Evolutionary conservation across 2,113 vertebrate species (phyloP), one percentile per base, ranked within the genome.

Genomic region (Apodemus sylvaticus): DNA sequence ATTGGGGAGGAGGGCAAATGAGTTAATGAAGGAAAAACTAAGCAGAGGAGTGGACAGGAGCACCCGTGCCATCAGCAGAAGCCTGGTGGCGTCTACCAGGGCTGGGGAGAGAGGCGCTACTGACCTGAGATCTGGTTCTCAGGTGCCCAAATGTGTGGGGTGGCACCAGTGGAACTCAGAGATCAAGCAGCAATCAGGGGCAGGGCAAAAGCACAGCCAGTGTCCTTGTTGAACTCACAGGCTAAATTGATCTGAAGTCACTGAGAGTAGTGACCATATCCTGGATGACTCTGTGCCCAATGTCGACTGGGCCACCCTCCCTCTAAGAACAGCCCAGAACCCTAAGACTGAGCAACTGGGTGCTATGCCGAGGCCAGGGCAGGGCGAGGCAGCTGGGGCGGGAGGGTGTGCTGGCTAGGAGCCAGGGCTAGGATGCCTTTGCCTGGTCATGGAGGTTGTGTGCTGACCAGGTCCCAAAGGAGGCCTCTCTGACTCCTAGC

Each of bases 1-100:
- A 48, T 34, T 2, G 7, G 11, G 26, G 48, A 55, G 6, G 7
- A 12, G 1, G 10, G 11, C 8, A 6, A 29, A 1, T 12, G 68
- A n/a, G 14, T 12, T 7, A 29, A 48, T 0, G 19, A 34, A 12
- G 55, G 24, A n/a, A 29, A n/a, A 20, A 55, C 36, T 26, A 48
- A 26, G 48, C 48, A 26, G 48, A 55, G 24, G 48, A 7, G 7
- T 5, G 7, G 26, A 29, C 17, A 76, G 42, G 34, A 87, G 29
- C 20, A 11, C 7, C 71, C 39, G 16, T 34, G 26, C 17, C 53
- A 16, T 10, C 62, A 17, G 29, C 73, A 26, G 20, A 8, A 90
- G 48, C 89, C 66, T 68, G 36, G 60, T 8, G 20, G 74, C 31
- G 4, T 31, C 51, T 34, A 0, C 4, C 91, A 68, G 60, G 36